Conservation (phyloP, 2,888 invertebrate genomes). For the Congeria kusceri region DNA sequence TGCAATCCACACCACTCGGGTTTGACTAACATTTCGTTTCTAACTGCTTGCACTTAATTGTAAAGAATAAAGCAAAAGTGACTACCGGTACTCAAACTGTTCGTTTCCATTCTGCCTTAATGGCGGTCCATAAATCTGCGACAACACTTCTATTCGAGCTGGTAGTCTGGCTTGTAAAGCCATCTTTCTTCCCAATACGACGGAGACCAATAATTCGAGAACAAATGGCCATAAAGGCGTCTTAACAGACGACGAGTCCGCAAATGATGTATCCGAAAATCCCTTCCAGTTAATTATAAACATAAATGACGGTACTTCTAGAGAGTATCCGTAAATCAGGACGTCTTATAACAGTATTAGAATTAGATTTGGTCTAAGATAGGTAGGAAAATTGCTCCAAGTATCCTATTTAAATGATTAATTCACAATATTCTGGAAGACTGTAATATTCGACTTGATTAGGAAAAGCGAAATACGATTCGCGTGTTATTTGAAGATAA, state of each 20-base stretch:
- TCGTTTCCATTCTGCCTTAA: too few species aligned
- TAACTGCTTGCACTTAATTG: too few species aligned
- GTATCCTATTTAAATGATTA: constrained; percentile 48
- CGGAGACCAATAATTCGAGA: neutral
- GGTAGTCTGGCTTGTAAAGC: too few species aligned
- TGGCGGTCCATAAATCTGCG: too few species aligned
- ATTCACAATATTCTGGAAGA: constrained; percentile 29
- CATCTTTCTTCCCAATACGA: too few species aligned
- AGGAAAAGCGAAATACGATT: constrained; percentile 41
- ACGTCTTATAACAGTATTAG: constrained; percentile 37
- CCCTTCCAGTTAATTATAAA: constrained; percentile 20
- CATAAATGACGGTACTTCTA: constrained; percentile 8
- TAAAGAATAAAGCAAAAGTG: too few species aligned
- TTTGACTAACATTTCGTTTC: too few species aligned
- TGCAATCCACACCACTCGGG: too few species aligned
- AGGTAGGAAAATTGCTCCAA: constrained; percentile 37
- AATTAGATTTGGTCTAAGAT: constrained; percentile 22
- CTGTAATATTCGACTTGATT: constrained; percentile 31
- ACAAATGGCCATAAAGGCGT: neutral
- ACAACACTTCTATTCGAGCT: too few species aligned
- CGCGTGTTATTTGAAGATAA: constrained; percentile 58
- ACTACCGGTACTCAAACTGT: too few species aligned
- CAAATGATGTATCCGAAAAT: constrained; percentile 33
- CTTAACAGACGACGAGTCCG: constrained; percentile 3
- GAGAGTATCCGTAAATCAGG: constrained; percentile 34